These are phyloP conservation scores for Gastracanthus pulcherrimus DNA, from an alignment of 2,888 invertebrate genomes.

Conservation along the genomic window DNA sequence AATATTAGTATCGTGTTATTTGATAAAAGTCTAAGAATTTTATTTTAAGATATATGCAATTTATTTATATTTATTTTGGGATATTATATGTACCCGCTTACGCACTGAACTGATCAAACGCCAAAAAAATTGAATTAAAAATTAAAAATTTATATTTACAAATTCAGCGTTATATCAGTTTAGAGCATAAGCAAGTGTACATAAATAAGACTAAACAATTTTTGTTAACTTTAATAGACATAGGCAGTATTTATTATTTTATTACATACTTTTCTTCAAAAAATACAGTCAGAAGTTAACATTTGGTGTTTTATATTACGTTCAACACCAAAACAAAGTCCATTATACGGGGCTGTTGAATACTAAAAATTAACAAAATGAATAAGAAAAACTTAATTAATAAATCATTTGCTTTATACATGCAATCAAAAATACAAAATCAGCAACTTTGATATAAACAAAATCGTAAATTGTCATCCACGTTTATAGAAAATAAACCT, in stretches of 20 bases:
- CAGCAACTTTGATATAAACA: too few relatives aligned
- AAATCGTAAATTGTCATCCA: too few relatives aligned
- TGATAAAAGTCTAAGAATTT: too few relatives aligned
- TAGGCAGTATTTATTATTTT: constrained; percentile 22
- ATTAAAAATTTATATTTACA: background rate
- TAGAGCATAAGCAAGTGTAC: background rate
- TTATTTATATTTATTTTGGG: too few relatives aligned
- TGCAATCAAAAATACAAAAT: background rate
- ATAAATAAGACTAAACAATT: background rate
- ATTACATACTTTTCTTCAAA: background rate
- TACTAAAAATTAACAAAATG: background rate
- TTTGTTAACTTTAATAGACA: background rate
- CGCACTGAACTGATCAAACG: too few relatives aligned
- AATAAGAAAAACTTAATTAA: background rate
- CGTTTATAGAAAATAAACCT: background rate
- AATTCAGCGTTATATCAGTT: too few relatives aligned
- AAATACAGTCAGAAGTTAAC: background rate
- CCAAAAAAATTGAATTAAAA: too few relatives aligned
- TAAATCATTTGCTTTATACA: background rate
- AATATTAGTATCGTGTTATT: too few relatives aligned
- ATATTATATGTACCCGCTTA: too few relatives aligned
- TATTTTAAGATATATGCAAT: too few relatives aligned
- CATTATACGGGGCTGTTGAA: background rate
- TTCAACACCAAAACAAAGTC: background rate
- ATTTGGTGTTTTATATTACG: background rate